Conservation (phyloP, 1,140 invertebrate genomes). For the Drosophila sp. region DNA sequence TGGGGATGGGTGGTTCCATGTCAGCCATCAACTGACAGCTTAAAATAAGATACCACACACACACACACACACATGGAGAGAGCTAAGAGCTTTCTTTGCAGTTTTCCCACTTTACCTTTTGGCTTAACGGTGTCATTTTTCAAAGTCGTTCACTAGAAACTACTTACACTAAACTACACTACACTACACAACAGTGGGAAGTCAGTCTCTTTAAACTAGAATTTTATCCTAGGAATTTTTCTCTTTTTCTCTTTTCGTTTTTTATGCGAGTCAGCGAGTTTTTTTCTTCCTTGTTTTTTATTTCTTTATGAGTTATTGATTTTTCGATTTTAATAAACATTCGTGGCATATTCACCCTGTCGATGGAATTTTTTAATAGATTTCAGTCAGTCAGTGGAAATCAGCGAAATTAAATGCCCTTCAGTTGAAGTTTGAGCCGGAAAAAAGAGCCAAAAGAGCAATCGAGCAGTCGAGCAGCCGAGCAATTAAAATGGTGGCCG, state of each 20-base stretch:
- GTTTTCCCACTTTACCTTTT: constrained; percentile 66
- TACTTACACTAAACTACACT: background rate
- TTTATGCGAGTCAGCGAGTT: background rate
- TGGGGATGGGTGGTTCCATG: constrained; percentile 2
- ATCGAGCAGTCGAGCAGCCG: constrained; percentile 21
- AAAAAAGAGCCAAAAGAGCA: background rate
- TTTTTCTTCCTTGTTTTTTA: constrained; percentile 4
- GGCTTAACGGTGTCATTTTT: constrained; percentile 61
- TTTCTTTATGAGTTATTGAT: constrained; percentile 53
- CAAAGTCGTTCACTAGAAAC: constrained; percentile 33
- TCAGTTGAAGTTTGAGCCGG: background rate
- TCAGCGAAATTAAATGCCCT: constrained; percentile 68
- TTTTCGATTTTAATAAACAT: constrained; percentile 79
- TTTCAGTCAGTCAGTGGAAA: constrained; percentile 38
- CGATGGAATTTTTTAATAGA: constrained; percentile 72
- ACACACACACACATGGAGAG: constrained; percentile 19
- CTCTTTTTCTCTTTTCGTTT: background rate
- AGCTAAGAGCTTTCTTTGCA: constrained; percentile 62
- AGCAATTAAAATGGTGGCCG: constrained; percentile 71
- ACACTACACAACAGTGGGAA: background rate
- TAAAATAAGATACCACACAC: constrained; percentile 69
- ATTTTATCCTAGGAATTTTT: background rate
- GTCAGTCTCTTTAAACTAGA: constrained; percentile 12
- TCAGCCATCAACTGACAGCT: constrained; percentile 38
- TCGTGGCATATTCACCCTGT: constrained; percentile 61